Conservation (phyloP, 1,140 invertebrate species). For the Drosophila tristis region DNA sequence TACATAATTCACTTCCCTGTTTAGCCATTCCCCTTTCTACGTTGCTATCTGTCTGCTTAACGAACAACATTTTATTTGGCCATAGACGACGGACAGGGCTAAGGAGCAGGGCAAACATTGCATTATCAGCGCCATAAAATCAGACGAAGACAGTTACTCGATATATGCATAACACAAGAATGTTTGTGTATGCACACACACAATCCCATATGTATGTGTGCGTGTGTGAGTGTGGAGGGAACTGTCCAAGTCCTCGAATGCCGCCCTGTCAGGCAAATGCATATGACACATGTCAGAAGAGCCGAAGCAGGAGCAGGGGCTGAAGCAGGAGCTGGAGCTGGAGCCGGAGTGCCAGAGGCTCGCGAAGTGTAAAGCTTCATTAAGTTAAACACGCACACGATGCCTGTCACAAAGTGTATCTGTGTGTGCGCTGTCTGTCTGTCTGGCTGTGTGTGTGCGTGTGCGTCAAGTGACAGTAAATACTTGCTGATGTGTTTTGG, state of each 20-base stretch:
- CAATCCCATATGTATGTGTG: neutral
- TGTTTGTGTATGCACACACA: neutral
- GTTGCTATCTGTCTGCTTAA: constrained; percentile 16
- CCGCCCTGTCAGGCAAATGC: constrained; percentile 63
- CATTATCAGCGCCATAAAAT: constrained; percentile 63
- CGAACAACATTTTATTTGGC: constrained; percentile 48
- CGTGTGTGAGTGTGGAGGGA: neutral
- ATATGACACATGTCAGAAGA: constrained; percentile 70
- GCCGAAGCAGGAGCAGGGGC: neutral
- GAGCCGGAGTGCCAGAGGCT: constrained; percentile 31
- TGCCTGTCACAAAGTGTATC: constrained; percentile 8
- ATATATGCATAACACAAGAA: constrained; percentile 44
- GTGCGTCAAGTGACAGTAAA: constrained; percentile 71
- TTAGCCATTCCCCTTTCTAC: no score
- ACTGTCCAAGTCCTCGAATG: constrained; percentile 50
- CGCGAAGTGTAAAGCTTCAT: constrained; percentile 61
- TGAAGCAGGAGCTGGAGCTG: neutral
- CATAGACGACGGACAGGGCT: constrained; percentile 4
- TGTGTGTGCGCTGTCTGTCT: constrained; percentile 2
- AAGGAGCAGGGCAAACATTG: constrained; percentile 32
- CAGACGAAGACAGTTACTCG: constrained; percentile 65
- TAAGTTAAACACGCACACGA: constrained; percentile 47
- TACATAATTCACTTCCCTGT: no score
- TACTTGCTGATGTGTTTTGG: constrained; percentile 56
- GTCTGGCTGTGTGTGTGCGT: constrained; percentile 1